phyloP scores from a whole-genome alignment of 1,140 invertebrate species.

The Brachionus rubens region DNA sequence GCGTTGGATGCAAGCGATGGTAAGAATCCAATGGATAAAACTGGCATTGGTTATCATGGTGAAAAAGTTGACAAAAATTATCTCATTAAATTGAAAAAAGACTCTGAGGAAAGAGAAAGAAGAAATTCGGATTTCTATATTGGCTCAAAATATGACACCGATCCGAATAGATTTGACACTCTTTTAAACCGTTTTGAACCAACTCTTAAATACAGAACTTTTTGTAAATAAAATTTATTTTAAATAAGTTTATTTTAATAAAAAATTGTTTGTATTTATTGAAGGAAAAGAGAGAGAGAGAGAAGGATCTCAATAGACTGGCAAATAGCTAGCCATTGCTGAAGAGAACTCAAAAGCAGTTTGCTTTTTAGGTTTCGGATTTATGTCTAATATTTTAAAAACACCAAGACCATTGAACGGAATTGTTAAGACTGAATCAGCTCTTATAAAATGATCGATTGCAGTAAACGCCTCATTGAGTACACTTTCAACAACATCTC shows the following conservation, averaged over 20 bases:
- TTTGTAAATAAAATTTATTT: not conserved
- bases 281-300: no score
- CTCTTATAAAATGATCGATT: constrained; percentile 17
- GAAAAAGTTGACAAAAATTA: constrained; percentile 25
- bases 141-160: not conserved
- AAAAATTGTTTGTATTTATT: no score
- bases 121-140: not conserved
- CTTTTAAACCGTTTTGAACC: constrained; percentile 3
- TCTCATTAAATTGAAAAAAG: constrained; percentile 6
- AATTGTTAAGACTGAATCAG: not conserved
- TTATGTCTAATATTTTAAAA: constrained; percentile 1
- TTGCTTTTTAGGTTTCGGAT: constrained; percentile 44
- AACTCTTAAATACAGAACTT: constrained; percentile 25
- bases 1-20: constrained; percentile 57
- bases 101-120: not conserved
- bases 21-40: constrained; percentile 54
- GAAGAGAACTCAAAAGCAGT: constrained; percentile 19
- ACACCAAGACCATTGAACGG: constrained; percentile 18
- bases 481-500: constrained; percentile 10
- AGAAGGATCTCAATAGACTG: not conserved
- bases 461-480: constrained; percentile 24
- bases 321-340: not conserved
- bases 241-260: not conserved
- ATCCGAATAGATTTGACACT: not conserved
- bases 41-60: constrained; percentile 55